A percentile compares a stretch with the other conserved stretches of the same genome.
Conservation (phyloP, 2,113 vertebrate genomes). For the Rattus norvegicus region DNA sequence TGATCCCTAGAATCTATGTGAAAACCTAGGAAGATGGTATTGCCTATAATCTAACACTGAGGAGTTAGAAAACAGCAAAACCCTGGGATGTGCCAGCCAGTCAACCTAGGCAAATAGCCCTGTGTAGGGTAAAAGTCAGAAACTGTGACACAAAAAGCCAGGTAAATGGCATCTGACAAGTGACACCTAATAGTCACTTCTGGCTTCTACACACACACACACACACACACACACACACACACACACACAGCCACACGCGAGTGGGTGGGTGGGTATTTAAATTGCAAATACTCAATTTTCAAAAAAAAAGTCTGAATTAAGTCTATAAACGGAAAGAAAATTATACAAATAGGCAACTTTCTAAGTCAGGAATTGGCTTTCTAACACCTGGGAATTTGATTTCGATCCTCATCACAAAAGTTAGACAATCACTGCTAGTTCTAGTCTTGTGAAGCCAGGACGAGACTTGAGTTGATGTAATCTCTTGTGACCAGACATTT, state of each 20-base stretch:
- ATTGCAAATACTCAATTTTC: no score
- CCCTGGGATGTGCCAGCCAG: not conserved
- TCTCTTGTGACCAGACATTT: not conserved
- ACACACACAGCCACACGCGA: no score
- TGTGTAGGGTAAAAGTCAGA: not conserved
- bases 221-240: not conserved
- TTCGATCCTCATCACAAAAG: not conserved
- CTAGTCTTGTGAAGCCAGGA: not conserved
- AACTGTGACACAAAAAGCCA: not conserved
- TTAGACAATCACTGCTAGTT: not conserved
- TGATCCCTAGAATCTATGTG: not conserved
- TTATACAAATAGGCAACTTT: not conserved
- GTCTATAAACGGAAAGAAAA: not conserved
- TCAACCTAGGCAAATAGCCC: not conserved
- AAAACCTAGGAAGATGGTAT: not conserved
- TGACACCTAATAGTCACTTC: not conserved
- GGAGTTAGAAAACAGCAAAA: not conserved
- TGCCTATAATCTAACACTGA: not conserved
- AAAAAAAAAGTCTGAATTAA: not conserved
- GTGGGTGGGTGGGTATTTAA: no score
- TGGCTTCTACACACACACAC: not conserved
- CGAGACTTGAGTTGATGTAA: not conserved
- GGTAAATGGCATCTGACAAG: not conserved
- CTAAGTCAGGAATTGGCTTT: not conserved
- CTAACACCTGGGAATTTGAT: not conserved